Conservation (phyloP, 2,797 vertebrate genomes). For the Glyptemys insculpta region DNA sequence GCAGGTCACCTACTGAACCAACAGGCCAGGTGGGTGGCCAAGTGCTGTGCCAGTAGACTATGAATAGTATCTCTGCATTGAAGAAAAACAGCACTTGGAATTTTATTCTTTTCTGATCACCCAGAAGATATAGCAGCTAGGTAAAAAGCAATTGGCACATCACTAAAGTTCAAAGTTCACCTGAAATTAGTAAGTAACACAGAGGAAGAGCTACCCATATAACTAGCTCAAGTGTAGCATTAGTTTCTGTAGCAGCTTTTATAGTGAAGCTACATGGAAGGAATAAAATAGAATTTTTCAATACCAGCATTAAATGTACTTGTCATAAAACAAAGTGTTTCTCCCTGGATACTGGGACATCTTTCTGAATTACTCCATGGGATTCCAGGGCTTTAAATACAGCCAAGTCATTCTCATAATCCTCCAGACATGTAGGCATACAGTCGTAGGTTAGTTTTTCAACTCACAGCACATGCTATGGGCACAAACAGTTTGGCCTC, state of each 20-base stretch:
- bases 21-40: background rate
- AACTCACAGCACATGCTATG: background rate
- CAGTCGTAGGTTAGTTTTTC: background rate
- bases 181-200: background rate
- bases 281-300: constrained; percentile 14
- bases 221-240: background rate
- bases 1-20: background rate
- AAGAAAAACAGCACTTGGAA: background rate
- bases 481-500: background rate
- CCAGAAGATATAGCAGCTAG: background rate
- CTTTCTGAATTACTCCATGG: background rate
- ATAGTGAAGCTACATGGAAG: constrained; percentile 8
- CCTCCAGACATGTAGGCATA: background rate
- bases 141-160: background rate
- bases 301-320: background rate
- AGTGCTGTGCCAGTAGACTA: background rate
- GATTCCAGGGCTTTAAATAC: background rate
- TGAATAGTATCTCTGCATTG: accelerated
- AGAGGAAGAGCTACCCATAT: background rate
- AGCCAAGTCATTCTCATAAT: background rate
- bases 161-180: background rate
- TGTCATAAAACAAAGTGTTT: background rate
- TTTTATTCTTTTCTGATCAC: background rate
- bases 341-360: background rate
- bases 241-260: constrained; percentile 35